Conservation (phyloP, 2,113 vertebrate genomes). For the Capricornis sumatraensis region DNA sequence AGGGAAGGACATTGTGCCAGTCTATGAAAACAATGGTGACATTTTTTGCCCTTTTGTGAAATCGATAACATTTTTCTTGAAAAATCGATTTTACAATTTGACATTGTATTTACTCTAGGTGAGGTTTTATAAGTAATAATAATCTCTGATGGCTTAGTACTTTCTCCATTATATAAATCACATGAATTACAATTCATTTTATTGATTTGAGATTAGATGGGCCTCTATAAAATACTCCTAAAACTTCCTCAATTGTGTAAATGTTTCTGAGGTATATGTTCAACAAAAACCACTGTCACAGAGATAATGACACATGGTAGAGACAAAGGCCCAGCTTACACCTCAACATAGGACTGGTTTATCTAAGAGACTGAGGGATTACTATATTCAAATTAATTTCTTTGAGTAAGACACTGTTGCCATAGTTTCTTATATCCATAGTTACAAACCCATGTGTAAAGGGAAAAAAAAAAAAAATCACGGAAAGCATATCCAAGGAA, state of each 20-base stretch:
- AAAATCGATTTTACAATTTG: background rate
- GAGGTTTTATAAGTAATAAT: conserved; percentile 6
- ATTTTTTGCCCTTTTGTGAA: conserved; percentile 13
- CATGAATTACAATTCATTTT: background rate
- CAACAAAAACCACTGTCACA: background rate
- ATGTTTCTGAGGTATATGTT: background rate
- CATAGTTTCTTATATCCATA: conserved; percentile 57
- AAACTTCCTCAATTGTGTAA: conserved; percentile 3
- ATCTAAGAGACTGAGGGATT: background rate
- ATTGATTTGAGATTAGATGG: background rate
- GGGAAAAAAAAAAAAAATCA: background rate
- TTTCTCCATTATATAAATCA: background rate
- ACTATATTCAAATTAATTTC: background rate
- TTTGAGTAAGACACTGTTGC: conserved; percentile 27
- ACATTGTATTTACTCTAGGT: background rate
- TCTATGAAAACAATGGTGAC: background rate
- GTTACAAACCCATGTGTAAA: conserved; percentile 25
- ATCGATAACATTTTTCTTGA: background rate
- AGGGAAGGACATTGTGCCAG: background rate
- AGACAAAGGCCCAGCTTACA: background rate
- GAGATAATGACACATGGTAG: background rate
- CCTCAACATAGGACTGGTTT: background rate
- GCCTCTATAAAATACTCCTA: background rate
- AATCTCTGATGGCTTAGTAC: background rate
- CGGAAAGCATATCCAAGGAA: conserved; percentile 29